Conservation (phyloP, 2,888 invertebrate genomes). For the Meiosimyza decipiens region DNA sequence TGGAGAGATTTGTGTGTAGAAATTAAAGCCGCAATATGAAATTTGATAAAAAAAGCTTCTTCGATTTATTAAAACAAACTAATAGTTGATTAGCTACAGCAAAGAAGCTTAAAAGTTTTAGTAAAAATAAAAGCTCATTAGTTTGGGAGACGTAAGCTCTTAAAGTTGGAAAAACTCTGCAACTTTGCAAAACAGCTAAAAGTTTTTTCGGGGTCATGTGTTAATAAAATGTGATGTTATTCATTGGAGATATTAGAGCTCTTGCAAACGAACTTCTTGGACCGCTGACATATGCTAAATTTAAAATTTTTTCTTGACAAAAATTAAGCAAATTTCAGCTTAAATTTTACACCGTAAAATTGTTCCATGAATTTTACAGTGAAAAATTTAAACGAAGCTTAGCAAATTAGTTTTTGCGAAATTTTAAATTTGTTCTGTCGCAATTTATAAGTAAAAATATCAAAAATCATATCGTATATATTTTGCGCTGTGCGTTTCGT, state of each 20-base stretch:
- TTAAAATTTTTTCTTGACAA: neutral
- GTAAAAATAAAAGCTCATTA: slow-evolving; percentile 4
- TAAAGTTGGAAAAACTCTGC: slow-evolving; percentile 16
- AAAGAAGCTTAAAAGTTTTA: slow-evolving; percentile 8
- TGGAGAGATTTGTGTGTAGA: slow-evolving; percentile 30
- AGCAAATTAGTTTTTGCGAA: slow-evolving; percentile 13
- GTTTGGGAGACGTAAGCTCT: slow-evolving; percentile 32
- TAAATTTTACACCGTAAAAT: slow-evolving; percentile 46
- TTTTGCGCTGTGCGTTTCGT: slow-evolving; percentile 33
- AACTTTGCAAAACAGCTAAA: neutral
- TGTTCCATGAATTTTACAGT: slow-evolving; percentile 60
- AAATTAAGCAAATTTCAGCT: slow-evolving; percentile 21
- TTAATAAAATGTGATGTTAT: neutral
- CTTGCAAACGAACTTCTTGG: neutral
- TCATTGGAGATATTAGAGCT: neutral
- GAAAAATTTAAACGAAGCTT: slow-evolving; percentile 15
- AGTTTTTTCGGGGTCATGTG: slow-evolving; percentile 16
- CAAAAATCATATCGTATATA: neutral
- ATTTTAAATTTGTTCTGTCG: slow-evolving; percentile 14
- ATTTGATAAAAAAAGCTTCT: neutral
- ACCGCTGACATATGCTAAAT: too few species aligned
- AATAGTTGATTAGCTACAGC: neutral
- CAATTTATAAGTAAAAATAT: neutral
- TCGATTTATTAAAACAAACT: neutral
- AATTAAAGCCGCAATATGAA: neutral